Evolutionary conservation across 2,113 vertebrate species (phyloP).

Genomic region (Maylandia zebra): DNA sequence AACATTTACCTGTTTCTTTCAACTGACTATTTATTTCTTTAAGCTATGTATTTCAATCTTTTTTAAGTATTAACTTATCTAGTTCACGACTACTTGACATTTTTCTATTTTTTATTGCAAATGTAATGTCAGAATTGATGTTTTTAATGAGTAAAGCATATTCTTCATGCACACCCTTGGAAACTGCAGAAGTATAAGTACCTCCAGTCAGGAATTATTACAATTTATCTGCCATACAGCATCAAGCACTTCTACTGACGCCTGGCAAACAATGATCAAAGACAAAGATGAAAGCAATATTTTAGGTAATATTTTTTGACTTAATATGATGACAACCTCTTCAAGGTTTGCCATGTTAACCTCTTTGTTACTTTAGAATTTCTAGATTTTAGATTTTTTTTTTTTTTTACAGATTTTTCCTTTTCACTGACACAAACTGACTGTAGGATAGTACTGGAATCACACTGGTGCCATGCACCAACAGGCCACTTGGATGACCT

Average conservation of each 20-base stretch:
- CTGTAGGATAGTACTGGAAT: background rate
- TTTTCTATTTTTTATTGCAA: background rate
- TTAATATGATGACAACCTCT: background rate
- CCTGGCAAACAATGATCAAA: background rate
- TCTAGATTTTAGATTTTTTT: background rate
- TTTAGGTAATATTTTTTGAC: background rate
- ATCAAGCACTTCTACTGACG: background rate
- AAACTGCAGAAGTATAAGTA: background rate
- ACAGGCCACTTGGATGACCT: background rate
- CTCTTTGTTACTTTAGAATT: background rate
- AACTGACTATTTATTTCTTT: background rate
- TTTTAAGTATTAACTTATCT: background rate
- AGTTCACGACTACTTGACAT: background rate
- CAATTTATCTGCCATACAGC: background rate
- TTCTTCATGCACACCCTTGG: no score
- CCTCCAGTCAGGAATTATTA: rapidly evolving
- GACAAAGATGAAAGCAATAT: background rate
- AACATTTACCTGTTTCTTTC: background rate
- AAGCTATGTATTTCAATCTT: background rate
- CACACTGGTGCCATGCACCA: background rate
- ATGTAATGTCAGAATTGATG: background rate
- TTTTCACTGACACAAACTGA: background rate
- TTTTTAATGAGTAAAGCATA: background rate
- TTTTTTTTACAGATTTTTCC: background rate
- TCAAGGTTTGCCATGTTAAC: background rate